Evolutionary conservation across 1,140 invertebrate species (phyloP).

Genomic region (Penaeus indicus): DNA sequence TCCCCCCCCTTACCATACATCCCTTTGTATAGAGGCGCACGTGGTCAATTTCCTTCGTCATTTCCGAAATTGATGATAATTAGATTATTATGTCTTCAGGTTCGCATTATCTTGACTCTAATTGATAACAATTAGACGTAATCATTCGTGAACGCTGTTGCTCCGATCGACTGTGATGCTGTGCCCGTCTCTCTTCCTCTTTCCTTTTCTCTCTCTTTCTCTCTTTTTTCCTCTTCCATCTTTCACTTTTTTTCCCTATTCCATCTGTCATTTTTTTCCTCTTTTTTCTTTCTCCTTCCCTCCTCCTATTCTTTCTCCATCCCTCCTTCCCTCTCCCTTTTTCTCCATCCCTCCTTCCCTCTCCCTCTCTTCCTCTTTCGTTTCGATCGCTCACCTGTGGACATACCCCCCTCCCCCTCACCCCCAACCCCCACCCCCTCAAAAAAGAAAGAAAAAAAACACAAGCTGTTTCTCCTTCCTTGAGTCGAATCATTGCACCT

Average conservation of each 20-base stretch:
- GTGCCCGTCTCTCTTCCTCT: not conserved
- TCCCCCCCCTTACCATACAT: not conserved
- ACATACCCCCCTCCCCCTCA: not conserved
- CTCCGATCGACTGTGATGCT: not conserved
- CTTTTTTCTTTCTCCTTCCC: not conserved
- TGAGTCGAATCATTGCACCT: no score
- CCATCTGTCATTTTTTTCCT: not conserved
- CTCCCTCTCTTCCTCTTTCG: no score
- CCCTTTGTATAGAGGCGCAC: not conserved
- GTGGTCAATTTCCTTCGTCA: no score
- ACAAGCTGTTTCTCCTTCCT: no score
- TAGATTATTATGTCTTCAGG: not conserved
- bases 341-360: no score
- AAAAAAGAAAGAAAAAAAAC: no score
- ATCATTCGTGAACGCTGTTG: not conserved
- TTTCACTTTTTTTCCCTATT: not conserved
- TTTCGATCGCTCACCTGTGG: no score
- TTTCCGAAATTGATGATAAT: no score
- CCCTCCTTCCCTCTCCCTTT: not conserved
- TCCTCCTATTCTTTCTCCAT: not conserved
- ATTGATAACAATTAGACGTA: no score
- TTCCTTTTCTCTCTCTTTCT: not conserved
- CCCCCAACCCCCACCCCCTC: no score
- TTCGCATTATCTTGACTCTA: constrained; percentile 18
- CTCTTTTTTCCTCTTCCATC: not conserved